phyloP scores from a whole-genome alignment of 2,797 vertebrate genomes.

The Coracias cyanogaster region DNA sequence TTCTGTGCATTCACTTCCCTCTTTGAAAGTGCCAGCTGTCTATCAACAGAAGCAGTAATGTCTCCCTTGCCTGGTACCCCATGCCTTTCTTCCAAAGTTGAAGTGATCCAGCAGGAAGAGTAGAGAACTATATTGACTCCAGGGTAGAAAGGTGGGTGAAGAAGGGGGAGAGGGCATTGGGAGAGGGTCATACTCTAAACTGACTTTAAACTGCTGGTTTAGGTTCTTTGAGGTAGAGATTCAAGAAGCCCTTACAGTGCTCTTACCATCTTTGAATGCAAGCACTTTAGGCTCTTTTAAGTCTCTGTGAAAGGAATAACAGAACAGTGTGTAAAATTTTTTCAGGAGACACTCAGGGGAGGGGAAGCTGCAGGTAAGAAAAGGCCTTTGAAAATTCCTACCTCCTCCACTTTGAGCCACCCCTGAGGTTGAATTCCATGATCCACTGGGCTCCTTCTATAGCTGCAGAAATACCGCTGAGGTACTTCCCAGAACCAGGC shows the following conservation, averaged over 20 bases:
- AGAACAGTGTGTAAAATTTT: constrained; percentile 11
- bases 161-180: not conserved
- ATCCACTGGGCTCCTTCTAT: not conserved
- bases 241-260: not conserved
- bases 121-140: not conserved
- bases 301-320: not conserved
- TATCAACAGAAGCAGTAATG: not conserved
- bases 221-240: not conserved
- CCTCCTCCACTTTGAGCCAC: not conserved
- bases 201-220: not conserved
- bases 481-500: not conserved
- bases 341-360: not conserved
- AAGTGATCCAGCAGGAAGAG: not conserved
- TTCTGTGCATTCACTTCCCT: not conserved
- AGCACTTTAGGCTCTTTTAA: constrained; percentile 38
- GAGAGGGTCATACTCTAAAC: not conserved
- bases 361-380: not conserved
- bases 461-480: not conserved
- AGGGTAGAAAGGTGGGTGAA: not conserved
- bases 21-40: not conserved
- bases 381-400: not conserved
- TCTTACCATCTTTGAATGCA: not conserved
- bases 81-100: not conserved
- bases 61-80: not conserved
- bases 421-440: not conserved